Evolutionary conservation across 1,140 invertebrate species (phyloP).

Genomic region (Drosophila nigromelanica): DNA sequence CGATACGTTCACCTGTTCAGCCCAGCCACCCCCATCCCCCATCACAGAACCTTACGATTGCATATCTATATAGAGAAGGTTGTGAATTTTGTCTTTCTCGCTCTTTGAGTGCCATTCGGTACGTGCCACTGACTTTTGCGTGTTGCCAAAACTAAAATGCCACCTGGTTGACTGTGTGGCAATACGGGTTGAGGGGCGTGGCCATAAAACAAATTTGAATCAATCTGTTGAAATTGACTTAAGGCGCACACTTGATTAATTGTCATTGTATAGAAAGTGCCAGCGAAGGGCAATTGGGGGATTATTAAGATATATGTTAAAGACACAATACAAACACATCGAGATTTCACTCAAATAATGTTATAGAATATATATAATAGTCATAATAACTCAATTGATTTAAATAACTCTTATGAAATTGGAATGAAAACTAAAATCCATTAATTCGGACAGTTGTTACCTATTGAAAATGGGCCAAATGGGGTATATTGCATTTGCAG

Average conservation of each 20-base stretch:
- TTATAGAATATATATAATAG: neutral
- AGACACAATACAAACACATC: neutral
- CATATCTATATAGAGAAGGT: neutral
- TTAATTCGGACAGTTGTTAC: no score
- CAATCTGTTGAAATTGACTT: constrained; percentile 82
- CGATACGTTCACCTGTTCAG: constrained; percentile 34
- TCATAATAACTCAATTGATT: neutral
- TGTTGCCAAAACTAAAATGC: constrained; percentile 73
- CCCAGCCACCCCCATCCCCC: neutral
- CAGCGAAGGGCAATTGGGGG: neutral
- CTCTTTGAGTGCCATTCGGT: constrained; percentile 34
- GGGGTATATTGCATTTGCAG: no score
- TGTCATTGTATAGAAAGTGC: constrained; percentile 69
- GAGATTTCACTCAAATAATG: neutral
- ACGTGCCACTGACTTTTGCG: constrained; percentile 76
- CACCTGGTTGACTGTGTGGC: constrained; percentile 37
- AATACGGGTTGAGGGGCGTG: constrained; percentile 24
- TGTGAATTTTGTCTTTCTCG: constrained; percentile 4
- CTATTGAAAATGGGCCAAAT: no score
- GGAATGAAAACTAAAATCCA: no score
- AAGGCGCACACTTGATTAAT: constrained; percentile 77
- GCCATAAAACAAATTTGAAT: constrained; percentile 77
- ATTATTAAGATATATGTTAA: neutral
- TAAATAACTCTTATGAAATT: neutral
- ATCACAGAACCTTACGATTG: neutral